Conservation (phyloP, 2,797 vertebrate genomes). For the Scleropages formosus region DNA sequence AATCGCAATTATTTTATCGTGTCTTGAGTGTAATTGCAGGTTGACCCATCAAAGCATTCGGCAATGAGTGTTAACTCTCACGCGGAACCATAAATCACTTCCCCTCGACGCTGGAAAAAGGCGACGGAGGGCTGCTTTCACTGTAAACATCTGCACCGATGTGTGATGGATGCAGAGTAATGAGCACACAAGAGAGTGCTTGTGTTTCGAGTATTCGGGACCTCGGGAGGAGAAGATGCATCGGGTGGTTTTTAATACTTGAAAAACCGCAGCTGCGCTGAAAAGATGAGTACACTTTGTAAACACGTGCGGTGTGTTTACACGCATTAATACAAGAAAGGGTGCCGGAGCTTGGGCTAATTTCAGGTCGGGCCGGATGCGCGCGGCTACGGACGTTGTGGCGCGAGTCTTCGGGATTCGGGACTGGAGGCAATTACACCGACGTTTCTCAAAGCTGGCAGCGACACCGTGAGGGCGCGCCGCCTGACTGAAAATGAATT, state of each 20-base stretch:
- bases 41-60: constrained; percentile 12
- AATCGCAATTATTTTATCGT: constrained; percentile 29
- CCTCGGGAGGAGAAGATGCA: not conserved
- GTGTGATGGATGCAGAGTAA: too few species aligned
- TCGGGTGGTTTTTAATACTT: not conserved
- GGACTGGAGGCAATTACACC: not conserved
- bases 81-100: constrained; percentile 8
- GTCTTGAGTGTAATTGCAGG: not conserved
- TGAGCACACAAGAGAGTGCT: not conserved
- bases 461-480: not conserved
- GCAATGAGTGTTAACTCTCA: constrained; percentile 29
- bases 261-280: too few species aligned
- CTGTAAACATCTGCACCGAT: not conserved
- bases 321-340: not conserved
- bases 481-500: constrained; percentile 3
- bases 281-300: not conserved
- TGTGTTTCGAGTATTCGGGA: not conserved
- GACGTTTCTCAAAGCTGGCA: not conserved
- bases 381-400: not conserved
- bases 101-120: too few species aligned
- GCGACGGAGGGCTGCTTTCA: not conserved
- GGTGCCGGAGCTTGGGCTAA: not conserved
- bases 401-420: not conserved
- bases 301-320: not conserved
- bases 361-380: not conserved